phyloP scores from a whole-genome alignment of 2,888 invertebrate species.

The Cordylochernes scorpioides region DNA sequence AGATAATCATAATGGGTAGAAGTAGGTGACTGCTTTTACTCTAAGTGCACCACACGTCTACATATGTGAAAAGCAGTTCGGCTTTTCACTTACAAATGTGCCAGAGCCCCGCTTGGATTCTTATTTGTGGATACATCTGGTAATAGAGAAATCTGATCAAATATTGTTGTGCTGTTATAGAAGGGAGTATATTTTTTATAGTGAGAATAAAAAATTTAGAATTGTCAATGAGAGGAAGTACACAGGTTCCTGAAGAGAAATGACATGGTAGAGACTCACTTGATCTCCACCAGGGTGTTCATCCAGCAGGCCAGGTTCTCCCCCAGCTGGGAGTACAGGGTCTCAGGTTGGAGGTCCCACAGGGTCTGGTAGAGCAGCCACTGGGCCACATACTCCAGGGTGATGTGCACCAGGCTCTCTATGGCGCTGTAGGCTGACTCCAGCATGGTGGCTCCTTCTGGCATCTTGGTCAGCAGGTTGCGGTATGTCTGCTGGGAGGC shows the following conservation, averaged over 20 bases:
- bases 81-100: too few species aligned
- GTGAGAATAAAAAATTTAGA: too few species aligned
- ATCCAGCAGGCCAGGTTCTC: constrained; percentile 89
- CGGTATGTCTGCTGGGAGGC: constrained; percentile 76
- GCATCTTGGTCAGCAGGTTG: constrained; percentile 70
- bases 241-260: background rate
- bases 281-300: constrained; percentile 88
- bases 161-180: too few species aligned
- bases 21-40: too few species aligned
- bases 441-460: constrained; percentile 48
- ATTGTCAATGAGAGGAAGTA: background rate
- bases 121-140: too few species aligned
- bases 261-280: constrained; percentile 27
- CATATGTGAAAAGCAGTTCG: too few species aligned
- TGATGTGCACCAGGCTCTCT: constrained; percentile 61
- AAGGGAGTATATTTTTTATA: too few species aligned
- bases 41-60: too few species aligned
- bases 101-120: too few species aligned
- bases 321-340: constrained; percentile 67
- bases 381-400: constrained; percentile 64
- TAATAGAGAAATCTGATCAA: too few species aligned
- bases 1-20: too few species aligned
- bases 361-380: constrained; percentile 93
- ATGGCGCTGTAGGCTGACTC: constrained; percentile 75
- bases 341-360: constrained; percentile 95